These are phyloP conservation scores for Mya arenaria DNA, from an alignment of 1,140 invertebrate genomes.

Conservation along the genomic window DNA sequence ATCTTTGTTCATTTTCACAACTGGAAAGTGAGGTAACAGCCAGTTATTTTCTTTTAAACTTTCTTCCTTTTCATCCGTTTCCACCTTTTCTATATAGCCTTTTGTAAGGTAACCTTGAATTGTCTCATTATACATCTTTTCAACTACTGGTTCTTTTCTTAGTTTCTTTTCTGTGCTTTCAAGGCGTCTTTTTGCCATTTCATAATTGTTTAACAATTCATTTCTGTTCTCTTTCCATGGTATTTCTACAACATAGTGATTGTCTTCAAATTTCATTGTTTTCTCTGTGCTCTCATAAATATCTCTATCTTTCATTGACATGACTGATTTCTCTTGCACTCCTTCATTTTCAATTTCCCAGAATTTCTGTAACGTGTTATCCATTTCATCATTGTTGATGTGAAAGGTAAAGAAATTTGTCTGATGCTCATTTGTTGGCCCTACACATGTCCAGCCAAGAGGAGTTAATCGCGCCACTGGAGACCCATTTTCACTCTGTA, in stretches of 20 bases:
- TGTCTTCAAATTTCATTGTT: neutral
- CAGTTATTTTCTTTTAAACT: neutral
- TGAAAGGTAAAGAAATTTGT: too few species aligned
- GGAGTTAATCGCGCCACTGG: conserved; percentile 13
- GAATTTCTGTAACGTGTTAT: neutral
- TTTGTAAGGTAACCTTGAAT: neutral
- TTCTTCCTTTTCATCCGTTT: neutral
- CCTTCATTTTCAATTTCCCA: conserved; percentile 42
- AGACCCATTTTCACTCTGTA: neutral
- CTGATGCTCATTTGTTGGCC: neutral
- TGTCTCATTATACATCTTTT: conserved; percentile 18
- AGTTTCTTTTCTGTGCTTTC: conserved; percentile 46
- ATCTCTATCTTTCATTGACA: neutral
- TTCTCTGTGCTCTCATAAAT: neutral
- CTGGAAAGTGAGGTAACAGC: conserved; percentile 56
- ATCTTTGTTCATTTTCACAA: conserved; percentile 35
- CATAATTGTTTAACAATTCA: conserved; percentile 18
- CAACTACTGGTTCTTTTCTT: conserved; percentile 5
- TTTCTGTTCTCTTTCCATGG: conserved; percentile 48
- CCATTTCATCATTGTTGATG: neutral
- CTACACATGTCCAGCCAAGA: conserved; percentile 9
- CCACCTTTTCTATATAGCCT: conserved; percentile 9
- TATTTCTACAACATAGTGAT: conserved; percentile 31
- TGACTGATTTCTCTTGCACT: too few species aligned
- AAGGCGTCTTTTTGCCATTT: conserved; percentile 13